These are phyloP conservation scores for Oreocharis arfaki DNA, from an alignment of 2,113 vertebrate genomes.

Conservation along the genomic window DNA sequence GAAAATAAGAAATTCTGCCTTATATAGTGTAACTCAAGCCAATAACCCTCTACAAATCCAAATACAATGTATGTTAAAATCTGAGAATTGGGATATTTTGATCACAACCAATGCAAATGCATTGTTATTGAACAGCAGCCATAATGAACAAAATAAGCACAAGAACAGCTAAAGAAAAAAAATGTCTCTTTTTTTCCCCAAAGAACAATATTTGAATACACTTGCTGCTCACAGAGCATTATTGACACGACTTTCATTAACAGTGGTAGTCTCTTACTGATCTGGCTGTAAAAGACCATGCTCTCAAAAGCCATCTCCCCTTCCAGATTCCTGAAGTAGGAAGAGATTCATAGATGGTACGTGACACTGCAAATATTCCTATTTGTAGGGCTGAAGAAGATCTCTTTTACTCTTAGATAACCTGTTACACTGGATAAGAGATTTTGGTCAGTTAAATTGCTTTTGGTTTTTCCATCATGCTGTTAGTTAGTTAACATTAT, in stretches of 20 bases:
- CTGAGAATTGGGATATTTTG: background rate
- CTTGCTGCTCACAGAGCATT: background rate
- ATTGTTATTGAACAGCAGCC: background rate
- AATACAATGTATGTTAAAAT: background rate
- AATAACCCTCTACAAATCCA: background rate
- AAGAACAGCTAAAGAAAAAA: background rate
- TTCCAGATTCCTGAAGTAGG: background rate
- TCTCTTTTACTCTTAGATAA: background rate
- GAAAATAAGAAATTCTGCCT: background rate
- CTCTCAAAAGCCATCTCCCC: background rate
- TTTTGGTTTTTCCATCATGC: background rate
- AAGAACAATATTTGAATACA: background rate
- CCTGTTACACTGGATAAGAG: background rate
- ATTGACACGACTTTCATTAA: background rate
- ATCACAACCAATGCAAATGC: background rate
- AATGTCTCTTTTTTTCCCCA: rapidly evolving
- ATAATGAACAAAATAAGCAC: background rate
- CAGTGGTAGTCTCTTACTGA: background rate
- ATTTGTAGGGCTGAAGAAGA: background rate
- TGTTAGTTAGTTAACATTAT: background rate
- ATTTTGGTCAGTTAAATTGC: background rate
- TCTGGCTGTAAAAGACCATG: background rate
- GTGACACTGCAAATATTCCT: rapidly evolving
- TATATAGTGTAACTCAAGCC: background rate
- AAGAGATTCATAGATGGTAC: background rate